These are phyloP conservation scores for Euspilapteryx auroguttella DNA, from an alignment of 2,888 invertebrate genomes.

Conservation along the genomic window DNA sequence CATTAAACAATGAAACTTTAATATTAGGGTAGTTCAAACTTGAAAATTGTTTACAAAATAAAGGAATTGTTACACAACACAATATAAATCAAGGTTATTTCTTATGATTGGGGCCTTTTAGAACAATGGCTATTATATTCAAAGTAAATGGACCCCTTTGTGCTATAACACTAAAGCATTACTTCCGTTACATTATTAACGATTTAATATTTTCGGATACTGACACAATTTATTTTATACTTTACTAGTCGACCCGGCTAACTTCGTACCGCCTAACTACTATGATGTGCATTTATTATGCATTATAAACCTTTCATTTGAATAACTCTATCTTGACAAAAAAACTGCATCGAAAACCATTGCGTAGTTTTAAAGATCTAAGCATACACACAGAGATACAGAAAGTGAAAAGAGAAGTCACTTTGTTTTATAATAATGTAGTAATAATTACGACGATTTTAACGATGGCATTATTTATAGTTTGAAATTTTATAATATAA, in stretches of 20 bases:
- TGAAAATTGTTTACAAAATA: not conserved
- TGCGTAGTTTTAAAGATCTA: not conserved
- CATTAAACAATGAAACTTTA: not conserved
- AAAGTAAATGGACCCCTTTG: slow-evolving; percentile 42
- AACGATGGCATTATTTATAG: too few species aligned
- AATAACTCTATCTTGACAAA: not conserved
- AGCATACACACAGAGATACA: not conserved
- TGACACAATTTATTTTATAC: too few species aligned
- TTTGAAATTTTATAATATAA: too few species aligned
- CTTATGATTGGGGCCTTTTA: slow-evolving; percentile 33
- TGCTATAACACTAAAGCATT: slow-evolving; percentile 34
- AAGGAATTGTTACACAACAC: not conserved
- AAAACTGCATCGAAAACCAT: not conserved
- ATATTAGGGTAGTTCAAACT: too few species aligned
- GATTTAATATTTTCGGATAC: slow-evolving; percentile 25
- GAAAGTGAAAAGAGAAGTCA: too few species aligned
- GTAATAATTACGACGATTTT: too few species aligned
- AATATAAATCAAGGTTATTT: slow-evolving; percentile 39
- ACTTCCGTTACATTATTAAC: slow-evolving; percentile 37
- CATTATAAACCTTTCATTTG: not conserved
- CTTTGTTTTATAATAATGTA: too few species aligned
- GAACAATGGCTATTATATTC: slow-evolving; percentile 55
- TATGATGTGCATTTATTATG: not conserved
- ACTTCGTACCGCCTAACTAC: not conserved
- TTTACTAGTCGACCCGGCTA: not conserved